Evolutionary conservation across 1,140 invertebrate genomes (phyloP).

Genomic region (Drosophila oshimai): DNA sequence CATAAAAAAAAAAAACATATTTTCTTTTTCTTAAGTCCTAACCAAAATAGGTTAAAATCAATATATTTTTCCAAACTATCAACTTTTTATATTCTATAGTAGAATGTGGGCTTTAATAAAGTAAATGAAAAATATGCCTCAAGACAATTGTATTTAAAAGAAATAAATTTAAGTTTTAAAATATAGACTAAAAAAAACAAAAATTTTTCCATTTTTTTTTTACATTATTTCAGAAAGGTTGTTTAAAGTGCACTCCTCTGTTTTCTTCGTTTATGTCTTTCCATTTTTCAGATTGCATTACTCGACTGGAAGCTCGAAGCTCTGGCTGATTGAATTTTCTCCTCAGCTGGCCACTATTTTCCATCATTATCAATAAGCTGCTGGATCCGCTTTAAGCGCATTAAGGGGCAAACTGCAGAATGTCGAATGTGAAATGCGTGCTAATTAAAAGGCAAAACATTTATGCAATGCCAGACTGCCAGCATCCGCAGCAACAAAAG

Average conservation of each 20-base stretch:
- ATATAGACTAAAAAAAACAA: neutral
- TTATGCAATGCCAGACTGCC: slow-evolving; percentile 65
- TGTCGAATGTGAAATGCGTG: slow-evolving; percentile 51
- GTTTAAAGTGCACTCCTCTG: neutral
- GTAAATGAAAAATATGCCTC: no score
- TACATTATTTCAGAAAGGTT: no score
- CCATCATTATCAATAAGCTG: slow-evolving; percentile 5
- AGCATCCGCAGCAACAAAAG: slow-evolving; percentile 35
- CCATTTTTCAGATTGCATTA: slow-evolving; percentile 57
- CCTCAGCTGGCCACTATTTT: slow-evolving; percentile 33
- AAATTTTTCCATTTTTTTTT: no score
- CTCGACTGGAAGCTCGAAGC: slow-evolving; percentile 19
- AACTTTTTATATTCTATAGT: no score
- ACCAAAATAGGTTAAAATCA: no score
- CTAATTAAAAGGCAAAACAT: slow-evolving; percentile 81
- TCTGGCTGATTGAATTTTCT: slow-evolving; percentile 63
- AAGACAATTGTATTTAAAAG: no score
- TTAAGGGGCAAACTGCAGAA: slow-evolving; percentile 27
- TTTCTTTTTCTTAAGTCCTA: no score
- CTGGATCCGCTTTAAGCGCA: slow-evolving; percentile 60
- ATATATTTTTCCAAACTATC: no score
- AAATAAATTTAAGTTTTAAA: neutral
- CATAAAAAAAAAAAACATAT: no score
- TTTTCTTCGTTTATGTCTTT: neutral
- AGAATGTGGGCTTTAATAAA: no score